Percentiles rank a stretch among this genome's conserved stretches.
phyloP scores from a whole-genome alignment of 2,888 invertebrate species.

The Cabera pusaria region DNA sequence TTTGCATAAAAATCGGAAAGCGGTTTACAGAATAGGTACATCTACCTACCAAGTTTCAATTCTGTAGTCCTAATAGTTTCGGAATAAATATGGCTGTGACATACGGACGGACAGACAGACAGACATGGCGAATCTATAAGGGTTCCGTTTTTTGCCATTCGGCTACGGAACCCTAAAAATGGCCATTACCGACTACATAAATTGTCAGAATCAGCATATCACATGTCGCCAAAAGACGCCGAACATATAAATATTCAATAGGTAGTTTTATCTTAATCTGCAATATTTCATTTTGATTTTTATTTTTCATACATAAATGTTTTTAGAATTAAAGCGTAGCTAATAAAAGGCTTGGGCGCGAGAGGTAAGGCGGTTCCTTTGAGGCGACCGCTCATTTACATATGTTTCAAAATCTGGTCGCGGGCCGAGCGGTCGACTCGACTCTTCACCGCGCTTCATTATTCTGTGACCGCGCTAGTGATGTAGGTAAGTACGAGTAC shows the following conservation, averaged over 20 bases:
- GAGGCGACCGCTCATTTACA: constrained; percentile 65
- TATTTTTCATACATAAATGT: constrained; percentile 44
- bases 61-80: too few species aligned
- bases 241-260: constrained; percentile 23
- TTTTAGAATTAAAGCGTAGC: constrained; percentile 57
- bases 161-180: too few species aligned
- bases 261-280: constrained; percentile 35
- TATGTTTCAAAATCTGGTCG: constrained; percentile 72
- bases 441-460: too few species aligned
- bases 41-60: too few species aligned
- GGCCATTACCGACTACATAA: constrained; percentile 16
- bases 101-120: too few species aligned
- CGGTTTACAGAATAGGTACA: too few species aligned
- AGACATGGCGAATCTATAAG: too few species aligned
- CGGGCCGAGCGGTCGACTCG: constrained; percentile 49
- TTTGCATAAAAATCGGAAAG: too few species aligned
- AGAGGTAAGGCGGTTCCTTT: constrained; percentile 61
- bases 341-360: constrained; percentile 62
- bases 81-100: too few species aligned
- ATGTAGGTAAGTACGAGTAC: constrained; percentile 42
- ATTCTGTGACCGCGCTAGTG: constrained; percentile 50
- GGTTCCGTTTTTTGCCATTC: too few species aligned
- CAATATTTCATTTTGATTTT: constrained; percentile 47
- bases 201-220: constrained; percentile 18
- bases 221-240: constrained; percentile 22